Conservation (phyloP, 2,113 vertebrate species). For the Rallus limicola region DNA sequence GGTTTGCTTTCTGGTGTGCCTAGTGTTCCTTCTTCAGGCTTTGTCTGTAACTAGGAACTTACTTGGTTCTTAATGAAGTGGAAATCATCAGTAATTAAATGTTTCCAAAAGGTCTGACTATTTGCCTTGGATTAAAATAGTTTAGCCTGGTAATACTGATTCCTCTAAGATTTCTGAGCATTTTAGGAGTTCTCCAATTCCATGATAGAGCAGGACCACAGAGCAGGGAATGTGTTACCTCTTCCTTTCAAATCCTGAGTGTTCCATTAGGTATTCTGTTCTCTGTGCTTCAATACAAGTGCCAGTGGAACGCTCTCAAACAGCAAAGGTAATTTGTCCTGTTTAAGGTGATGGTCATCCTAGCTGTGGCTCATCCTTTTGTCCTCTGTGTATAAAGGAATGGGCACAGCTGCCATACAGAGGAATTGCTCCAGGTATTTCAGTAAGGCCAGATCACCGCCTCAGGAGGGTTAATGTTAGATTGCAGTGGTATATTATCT, state of each 20-base stretch:
- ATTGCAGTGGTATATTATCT: neutral
- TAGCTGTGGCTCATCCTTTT: neutral
- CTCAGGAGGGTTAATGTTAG: neutral
- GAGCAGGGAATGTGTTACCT: neutral
- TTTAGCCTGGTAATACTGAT: neutral
- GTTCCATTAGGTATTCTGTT: neutral
- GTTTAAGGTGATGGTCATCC: neutral
- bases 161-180: neutral
- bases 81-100: neutral
- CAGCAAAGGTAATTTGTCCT: neutral
- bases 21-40: neutral
- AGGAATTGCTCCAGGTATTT: neutral
- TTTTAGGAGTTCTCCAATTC: neutral
- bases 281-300: neutral
- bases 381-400: neutral
- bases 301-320: neutral
- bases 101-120: neutral
- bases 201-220: rapidly evolving
- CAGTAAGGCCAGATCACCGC: neutral
- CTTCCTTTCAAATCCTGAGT: neutral
- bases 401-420: neutral
- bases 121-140: neutral
- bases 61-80: neutral
- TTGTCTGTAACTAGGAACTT: neutral
- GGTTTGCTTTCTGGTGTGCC: neutral